These are phyloP conservation scores for Melanostoma mellinum DNA, from an alignment of 2,888 invertebrate species.

Conservation along the genomic window DNA sequence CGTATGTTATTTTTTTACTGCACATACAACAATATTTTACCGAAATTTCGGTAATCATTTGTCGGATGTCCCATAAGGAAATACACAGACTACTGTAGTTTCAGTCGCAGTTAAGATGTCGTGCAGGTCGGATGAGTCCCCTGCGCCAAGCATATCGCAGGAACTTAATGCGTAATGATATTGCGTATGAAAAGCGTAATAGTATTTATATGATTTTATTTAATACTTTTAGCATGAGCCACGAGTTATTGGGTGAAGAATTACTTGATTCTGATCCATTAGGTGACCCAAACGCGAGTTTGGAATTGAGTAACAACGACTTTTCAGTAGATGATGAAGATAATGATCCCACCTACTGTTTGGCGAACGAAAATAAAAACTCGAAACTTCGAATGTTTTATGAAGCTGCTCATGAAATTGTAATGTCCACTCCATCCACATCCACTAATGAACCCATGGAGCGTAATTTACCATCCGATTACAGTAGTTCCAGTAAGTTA, in stretches of 20 bases:
- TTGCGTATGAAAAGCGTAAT: too few species aligned
- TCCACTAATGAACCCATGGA: constrained; percentile 13
- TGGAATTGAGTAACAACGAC: too few species aligned
- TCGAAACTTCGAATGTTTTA: not conserved
- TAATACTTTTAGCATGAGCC: too few species aligned
- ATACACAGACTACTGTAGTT: constrained; percentile 1
- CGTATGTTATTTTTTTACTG: not conserved
- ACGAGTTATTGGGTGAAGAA: too few species aligned
- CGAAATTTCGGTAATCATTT: not conserved
- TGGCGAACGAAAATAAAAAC: too few species aligned
- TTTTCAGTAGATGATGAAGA: too few species aligned
- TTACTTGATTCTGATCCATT: too few species aligned
- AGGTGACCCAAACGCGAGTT: too few species aligned
- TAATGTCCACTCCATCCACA: constrained; percentile 3
- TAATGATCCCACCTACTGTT: too few species aligned
- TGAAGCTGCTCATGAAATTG: constrained; percentile 14
- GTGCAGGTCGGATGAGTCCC: constrained; percentile 3
- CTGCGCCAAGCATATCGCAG: constrained; percentile 4
- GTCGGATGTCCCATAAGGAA: too few species aligned
- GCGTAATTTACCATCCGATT: constrained; percentile 13
- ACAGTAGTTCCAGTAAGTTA: constrained; percentile 5
- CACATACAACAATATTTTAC: constrained; percentile 14
- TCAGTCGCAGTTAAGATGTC: constrained; percentile 13
- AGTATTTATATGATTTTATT: too few species aligned
- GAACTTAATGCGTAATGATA: constrained; percentile 13